phyloP scores from a whole-genome alignment of 2,113 vertebrate genomes.

The Poeciliopsis turrubarensis region DNA sequence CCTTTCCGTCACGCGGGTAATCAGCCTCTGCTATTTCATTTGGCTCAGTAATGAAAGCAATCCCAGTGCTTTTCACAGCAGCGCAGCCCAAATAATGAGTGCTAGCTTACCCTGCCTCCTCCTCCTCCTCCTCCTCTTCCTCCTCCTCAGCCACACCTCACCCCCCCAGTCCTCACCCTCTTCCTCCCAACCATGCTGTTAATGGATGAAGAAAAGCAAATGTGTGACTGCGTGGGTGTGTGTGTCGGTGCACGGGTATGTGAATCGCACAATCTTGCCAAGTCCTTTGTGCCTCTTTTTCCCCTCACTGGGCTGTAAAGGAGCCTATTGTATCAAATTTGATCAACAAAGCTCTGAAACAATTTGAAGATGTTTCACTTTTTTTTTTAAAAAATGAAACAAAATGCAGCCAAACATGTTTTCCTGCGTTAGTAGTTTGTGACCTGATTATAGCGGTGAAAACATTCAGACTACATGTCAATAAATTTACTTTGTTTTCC shows the following conservation, averaged over 20 bases:
- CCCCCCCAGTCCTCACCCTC: conserved; percentile 51
- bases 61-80: conserved; percentile 77
- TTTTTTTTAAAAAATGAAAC: neutral
- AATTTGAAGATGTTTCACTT: neutral
- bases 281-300: conserved; percentile 55
- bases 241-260: conserved; percentile 39
- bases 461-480: neutral
- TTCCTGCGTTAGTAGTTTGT: neutral
- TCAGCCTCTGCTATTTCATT: conserved; percentile 81
- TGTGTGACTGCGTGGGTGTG: conserved; percentile 38
- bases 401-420: conserved; percentile 5
- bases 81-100: conserved; percentile 79
- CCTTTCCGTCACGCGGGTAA: conserved; percentile 76
- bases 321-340: conserved; percentile 27
- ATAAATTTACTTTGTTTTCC: neutral
- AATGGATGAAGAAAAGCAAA: conserved; percentile 68
- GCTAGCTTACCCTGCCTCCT: conserved; percentile 52
- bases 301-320: conserved; percentile 30
- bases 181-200: conserved; percentile 60
- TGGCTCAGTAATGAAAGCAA: conserved; percentile 82
- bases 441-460: neutral
- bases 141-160: conserved; percentile 54
- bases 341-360: conserved; percentile 21
- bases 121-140: conserved; percentile 57
- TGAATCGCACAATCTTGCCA: conserved; percentile 56